phyloP scores from a whole-genome alignment of 2,888 invertebrate genomes.

The Patella caerulea region DNA sequence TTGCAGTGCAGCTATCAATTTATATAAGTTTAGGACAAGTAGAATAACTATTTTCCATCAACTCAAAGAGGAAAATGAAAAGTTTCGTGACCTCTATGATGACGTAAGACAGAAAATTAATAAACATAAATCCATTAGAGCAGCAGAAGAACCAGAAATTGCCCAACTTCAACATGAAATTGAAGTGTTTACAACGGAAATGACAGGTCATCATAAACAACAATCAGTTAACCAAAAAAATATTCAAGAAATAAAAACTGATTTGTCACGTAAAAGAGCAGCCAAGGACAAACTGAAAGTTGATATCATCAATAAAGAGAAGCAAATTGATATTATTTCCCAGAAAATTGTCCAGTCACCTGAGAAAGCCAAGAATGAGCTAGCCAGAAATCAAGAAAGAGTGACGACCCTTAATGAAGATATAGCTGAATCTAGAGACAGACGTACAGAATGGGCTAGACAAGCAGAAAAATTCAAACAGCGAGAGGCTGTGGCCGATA shows the following conservation, averaged over 20 bases:
- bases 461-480: constrained; percentile 38
- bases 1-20: constrained; percentile 55
- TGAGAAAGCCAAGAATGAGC: constrained; percentile 54
- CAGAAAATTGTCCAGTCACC: constrained; percentile 64
- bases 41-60: constrained; percentile 41
- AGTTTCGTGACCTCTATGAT: constrained; percentile 39
- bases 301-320: constrained; percentile 42
- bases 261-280: constrained; percentile 47
- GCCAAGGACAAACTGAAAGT: constrained; percentile 54
- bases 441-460: constrained; percentile 40
- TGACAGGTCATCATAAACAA: constrained; percentile 45
- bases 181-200: constrained; percentile 34
- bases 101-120: constrained; percentile 52
- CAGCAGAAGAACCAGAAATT: constrained; percentile 51
- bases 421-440: constrained; percentile 42
- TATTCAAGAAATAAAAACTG: constrained; percentile 39
- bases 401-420: constrained; percentile 40
- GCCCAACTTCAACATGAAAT: constrained; percentile 50
- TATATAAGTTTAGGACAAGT: constrained; percentile 42
- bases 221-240: constrained; percentile 40
- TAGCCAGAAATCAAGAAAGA: constrained; percentile 48
- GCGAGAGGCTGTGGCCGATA: constrained; percentile 39
- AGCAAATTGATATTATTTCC: constrained; percentile 53
- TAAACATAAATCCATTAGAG: constrained; percentile 43
- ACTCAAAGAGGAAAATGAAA: constrained; percentile 42